These are phyloP conservation scores for Erebia epiphron DNA, from an alignment of 2,888 invertebrate species.

Conservation along the genomic window DNA sequence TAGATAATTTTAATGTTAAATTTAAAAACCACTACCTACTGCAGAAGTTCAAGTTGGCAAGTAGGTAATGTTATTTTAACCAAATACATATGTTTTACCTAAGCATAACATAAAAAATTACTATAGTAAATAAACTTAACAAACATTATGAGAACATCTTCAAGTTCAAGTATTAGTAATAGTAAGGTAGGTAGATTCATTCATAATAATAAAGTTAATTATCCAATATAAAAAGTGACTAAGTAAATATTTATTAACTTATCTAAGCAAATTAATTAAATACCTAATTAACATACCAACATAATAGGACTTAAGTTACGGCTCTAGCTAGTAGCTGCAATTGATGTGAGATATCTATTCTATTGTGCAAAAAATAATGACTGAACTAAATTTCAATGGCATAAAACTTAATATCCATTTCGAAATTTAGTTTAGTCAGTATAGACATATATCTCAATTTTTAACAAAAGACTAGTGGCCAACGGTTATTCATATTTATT, in stretches of 20 bases:
- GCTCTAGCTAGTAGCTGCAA: not conserved
- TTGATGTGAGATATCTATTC: not conserved
- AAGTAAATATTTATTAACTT: too few relatives aligned
- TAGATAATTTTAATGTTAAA: too few relatives aligned
- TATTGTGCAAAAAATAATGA: not conserved
- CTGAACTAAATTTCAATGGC: not conserved
- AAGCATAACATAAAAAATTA: not conserved
- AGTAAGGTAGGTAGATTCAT: not conserved
- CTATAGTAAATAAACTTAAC: not conserved
- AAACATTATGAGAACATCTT: too few relatives aligned
- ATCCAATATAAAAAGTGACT: not conserved
- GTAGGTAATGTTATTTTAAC: too few relatives aligned
- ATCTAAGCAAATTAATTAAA: not conserved
- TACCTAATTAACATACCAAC: not conserved
- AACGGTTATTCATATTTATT: not conserved
- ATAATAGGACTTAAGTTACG: not conserved
- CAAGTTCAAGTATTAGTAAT: too few relatives aligned
- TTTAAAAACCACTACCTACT: too few relatives aligned
- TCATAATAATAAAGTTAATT: not conserved
- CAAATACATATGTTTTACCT: too few relatives aligned
- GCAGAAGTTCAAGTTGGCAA: too few relatives aligned
- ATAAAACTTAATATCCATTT: not conserved
- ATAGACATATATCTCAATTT: not conserved
- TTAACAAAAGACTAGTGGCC: not conserved
- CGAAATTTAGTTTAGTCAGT: constrained; percentile 6